These are phyloP conservation scores for Meda fulgida DNA, from an alignment of 2,797 vertebrate genomes.

Conservation along the genomic window DNA sequence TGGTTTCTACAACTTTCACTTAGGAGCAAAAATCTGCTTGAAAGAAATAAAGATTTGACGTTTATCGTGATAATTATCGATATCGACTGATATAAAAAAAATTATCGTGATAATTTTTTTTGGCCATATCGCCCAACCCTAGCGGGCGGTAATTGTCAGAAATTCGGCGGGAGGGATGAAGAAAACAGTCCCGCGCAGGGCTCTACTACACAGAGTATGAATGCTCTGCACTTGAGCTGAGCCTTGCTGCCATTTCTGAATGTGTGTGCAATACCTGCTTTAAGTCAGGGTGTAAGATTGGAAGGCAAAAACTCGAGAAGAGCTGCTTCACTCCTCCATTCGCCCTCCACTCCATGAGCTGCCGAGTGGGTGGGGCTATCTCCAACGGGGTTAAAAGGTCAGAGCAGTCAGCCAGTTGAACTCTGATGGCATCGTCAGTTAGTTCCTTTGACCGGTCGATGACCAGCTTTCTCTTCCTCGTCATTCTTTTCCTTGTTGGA, in stretches of 20 bases:
- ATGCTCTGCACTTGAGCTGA: slow-evolving; percentile 12
- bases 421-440: slow-evolving; percentile 68
- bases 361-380: slow-evolving; percentile 75
- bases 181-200: too few relatives aligned
- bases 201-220: too few relatives aligned
- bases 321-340: slow-evolving; percentile 70
- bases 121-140: too few relatives aligned
- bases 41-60: too few relatives aligned
- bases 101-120: too few relatives aligned
- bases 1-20: too few relatives aligned
- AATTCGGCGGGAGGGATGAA: too few relatives aligned
- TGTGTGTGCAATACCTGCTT: slow-evolving; percentile 66
- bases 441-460: slow-evolving; percentile 76
- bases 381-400: slow-evolving; percentile 70
- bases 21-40: too few relatives aligned
- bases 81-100: too few relatives aligned
- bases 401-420: slow-evolving; percentile 71
- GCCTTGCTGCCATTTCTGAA: neutral
- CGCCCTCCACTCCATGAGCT: slow-evolving; percentile 78
- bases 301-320: slow-evolving; percentile 67
- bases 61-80: too few relatives aligned
- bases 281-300: slow-evolving; percentile 63
- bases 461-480: slow-evolving; percentile 73
- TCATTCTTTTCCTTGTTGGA: slow-evolving; percentile 63
- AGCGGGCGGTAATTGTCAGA: too few relatives aligned